Conservation (phyloP, 2,888 invertebrate species). For the Plemyria rubiginata region DNA sequence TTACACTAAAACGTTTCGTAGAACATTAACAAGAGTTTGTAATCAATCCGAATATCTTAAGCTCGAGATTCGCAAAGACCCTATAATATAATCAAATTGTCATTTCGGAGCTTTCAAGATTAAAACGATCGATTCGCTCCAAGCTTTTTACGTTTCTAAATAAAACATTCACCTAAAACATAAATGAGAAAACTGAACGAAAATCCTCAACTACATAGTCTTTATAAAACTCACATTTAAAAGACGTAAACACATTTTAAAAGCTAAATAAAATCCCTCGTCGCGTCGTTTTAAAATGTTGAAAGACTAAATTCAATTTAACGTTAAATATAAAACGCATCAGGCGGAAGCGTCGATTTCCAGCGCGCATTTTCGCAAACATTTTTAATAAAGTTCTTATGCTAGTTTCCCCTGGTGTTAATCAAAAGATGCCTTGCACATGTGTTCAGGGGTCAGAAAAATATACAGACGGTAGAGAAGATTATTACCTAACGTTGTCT, state of each 20-base stretch:
- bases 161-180: background rate
- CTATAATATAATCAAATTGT: constrained; percentile 31
- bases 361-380: constrained; percentile 45
- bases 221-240: constrained; percentile 18
- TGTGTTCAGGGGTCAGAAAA: constrained; percentile 52
- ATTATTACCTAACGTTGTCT: constrained; percentile 51
- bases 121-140: constrained; percentile 1
- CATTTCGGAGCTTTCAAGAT: constrained; percentile 23
- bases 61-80: constrained; percentile 16
- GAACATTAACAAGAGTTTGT: constrained; percentile 31
- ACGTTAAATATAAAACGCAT: constrained; percentile 50
- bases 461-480: constrained; percentile 59
- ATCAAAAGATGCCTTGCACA: constrained; percentile 60
- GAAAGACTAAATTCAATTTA: constrained; percentile 45
- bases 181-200: background rate
- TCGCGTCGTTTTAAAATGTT: constrained; percentile 39
- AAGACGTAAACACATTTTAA: constrained; percentile 22
- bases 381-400: constrained; percentile 66
- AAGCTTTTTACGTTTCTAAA: constrained; percentile 5
- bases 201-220: constrained; percentile 6
- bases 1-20: constrained; percentile 36
- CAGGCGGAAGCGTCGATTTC: constrained; percentile 48
- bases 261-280: constrained; percentile 28
- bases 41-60: constrained; percentile 32
- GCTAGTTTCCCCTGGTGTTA: constrained; percentile 69